A percentile compares a stretch with the other conserved stretches of the same genome.
Evolutionary conservation across 2,888 invertebrate genomes (phyloP).

Genomic region (Scaptomyza caliginosa): DNA sequence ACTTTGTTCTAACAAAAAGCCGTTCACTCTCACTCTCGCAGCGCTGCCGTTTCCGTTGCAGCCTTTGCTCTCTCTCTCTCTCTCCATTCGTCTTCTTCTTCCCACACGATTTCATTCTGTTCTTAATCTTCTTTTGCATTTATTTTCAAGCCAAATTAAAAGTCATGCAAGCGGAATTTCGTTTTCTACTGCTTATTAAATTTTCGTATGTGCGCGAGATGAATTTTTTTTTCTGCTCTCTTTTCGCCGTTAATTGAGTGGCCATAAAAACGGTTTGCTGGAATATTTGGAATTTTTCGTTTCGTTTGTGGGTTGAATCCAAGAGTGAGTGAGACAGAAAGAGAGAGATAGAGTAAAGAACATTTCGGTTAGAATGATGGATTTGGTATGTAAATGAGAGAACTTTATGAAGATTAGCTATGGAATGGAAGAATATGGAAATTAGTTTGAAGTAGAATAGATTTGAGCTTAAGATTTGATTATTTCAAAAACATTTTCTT

Average conservation of each 20-base stretch:
- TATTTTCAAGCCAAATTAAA: slow-evolving; percentile 69
- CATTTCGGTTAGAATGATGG: slow-evolving; percentile 12
- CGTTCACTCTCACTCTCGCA: slow-evolving; percentile 4
- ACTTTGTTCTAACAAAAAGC: background rate
- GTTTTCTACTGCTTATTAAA: slow-evolving; percentile 52
- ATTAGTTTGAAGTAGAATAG: slow-evolving; percentile 3
- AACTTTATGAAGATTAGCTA: slow-evolving; percentile 1
- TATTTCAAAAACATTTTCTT: background rate
- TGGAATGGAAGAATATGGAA: background rate
- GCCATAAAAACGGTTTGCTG: slow-evolving; percentile 35
- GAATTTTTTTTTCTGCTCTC: slow-evolving; percentile 16
- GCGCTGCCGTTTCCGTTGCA: slow-evolving; percentile 57
- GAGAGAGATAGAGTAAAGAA: background rate
- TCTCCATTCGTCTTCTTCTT: slow-evolving; percentile 16
- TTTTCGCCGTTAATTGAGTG: slow-evolving; percentile 48
- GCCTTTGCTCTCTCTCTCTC: slow-evolving; percentile 17
- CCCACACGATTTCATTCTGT: slow-evolving; percentile 3
- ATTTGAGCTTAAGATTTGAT: slow-evolving; percentile 5
- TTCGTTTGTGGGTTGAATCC: background rate
- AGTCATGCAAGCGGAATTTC: slow-evolving; percentile 63
- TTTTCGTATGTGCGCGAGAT: slow-evolving; percentile 41
- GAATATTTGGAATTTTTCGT: slow-evolving; percentile 11
- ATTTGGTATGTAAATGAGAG: slow-evolving; percentile 29
- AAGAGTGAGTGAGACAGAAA: background rate
- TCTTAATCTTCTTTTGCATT: slow-evolving; percentile 30